Conservation (phyloP, 1,140 invertebrate species). For the Apis laboriosa region DNA sequence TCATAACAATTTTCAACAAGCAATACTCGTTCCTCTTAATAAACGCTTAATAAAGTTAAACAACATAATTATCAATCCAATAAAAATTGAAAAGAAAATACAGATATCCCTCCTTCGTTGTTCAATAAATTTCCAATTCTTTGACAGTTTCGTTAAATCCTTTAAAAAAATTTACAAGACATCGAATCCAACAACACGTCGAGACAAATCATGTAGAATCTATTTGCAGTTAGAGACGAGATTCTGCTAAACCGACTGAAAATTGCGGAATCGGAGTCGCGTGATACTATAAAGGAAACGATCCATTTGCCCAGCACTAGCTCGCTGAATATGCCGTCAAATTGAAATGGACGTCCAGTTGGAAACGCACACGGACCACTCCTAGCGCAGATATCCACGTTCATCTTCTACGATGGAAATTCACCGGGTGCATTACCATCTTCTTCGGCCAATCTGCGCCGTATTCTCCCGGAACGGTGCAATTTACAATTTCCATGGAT, state of each 20-base stretch:
- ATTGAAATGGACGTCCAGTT: constrained; percentile 56
- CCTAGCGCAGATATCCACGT: background rate
- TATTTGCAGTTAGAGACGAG: background rate
- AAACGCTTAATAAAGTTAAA: no score
- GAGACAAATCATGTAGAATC: background rate
- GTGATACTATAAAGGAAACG: constrained; percentile 51
- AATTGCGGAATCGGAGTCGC: constrained; percentile 39
- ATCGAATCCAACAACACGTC: no score
- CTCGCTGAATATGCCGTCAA: constrained; percentile 37
- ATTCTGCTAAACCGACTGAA: constrained; percentile 37
- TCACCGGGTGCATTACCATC: constrained; percentile 40
- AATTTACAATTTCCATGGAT: constrained; percentile 44
- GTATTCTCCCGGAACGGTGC: constrained; percentile 8
- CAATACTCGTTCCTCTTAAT: no score
- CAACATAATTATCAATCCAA: no score
- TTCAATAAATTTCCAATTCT: no score
- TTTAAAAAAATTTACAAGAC: no score
- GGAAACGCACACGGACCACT: constrained; percentile 25
- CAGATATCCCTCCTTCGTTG: no score
- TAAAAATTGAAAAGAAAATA: no score
- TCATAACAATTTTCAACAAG: no score
- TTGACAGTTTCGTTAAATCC: no score
- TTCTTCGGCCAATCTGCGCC: constrained; percentile 36
- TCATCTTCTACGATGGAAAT: constrained; percentile 42
- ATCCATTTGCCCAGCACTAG: constrained; percentile 33